Evolutionary conservation across 2,113 vertebrate species (phyloP), one percentile per base, ranked within the genome.

Genomic region (Stictonetta naevosa): DNA sequence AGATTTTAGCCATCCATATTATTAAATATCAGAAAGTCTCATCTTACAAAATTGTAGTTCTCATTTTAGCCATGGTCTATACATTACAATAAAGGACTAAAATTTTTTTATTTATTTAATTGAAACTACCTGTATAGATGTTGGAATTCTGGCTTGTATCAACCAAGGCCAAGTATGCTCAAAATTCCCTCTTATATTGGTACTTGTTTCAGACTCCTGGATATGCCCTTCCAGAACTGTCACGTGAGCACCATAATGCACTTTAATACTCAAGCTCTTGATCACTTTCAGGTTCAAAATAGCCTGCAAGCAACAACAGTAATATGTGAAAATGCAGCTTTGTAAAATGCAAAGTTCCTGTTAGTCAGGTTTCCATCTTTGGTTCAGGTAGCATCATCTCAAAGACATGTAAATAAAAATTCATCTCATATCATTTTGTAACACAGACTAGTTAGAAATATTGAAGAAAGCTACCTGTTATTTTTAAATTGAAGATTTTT

Each of bases 131-230:
- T 98, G 97, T 28, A 97, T 62, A 36, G 88, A 95, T 46, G 83
- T 86, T 44, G 98, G 98, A 34, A 98, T 55, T 71, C 97, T 94
- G 59, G 69, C 92, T 69, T 96, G 83, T 34, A 97, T 94, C 25
- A 98, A 91, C 98, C 97, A 98, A 3, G 97, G 55, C 96, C 96
- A 98, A 67, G 94, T 98, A 81, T 98, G 98, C 90, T 96, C 97
- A 62, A 98, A 68, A 52, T 34, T 92, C 66, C 95, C 98, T 67
- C 86, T 97, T 58, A 98, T 36, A 75, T 98, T 98, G 72, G 95
- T 97, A 34, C 38, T 94, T 75, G 75, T 59, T 58, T 95, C 95
- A 74, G 87, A 81, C 46, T 77, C 86, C 83, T 97, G 97, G 33
- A 98, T 91, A 86, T 96, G 93, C 15, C 98, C 93, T 76, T 93